These are phyloP conservation scores for Crotalus viridis DNA, from an alignment of 2,113 vertebrate genomes.

Conservation along the genomic window DNA sequence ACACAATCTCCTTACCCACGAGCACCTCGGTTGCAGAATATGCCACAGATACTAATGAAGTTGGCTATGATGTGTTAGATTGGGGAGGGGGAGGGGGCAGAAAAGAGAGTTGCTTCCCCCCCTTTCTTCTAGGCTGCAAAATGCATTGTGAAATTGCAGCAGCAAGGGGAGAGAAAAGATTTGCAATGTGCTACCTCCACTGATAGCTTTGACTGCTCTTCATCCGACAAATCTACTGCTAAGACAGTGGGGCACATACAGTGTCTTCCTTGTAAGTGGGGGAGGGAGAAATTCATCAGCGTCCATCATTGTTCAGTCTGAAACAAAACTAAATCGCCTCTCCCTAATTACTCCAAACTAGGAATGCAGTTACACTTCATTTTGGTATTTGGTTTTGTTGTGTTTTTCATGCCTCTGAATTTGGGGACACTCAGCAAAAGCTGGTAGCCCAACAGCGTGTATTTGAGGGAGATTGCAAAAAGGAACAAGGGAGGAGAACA, in stretches of 20 bases:
- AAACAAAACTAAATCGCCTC: not conserved
- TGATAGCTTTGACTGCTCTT: not conserved
- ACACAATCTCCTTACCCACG: constrained; percentile 33
- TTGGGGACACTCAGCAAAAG: not conserved
- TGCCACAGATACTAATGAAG: constrained; percentile 44
- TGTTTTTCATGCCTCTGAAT: not conserved
- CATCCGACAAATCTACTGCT: constrained; percentile 1
- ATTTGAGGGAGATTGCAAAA: not conserved
- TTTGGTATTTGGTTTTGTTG: too few species aligned
- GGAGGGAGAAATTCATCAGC: not conserved
- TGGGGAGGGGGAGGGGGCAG: not conserved
- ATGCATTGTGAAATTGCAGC: not conserved
- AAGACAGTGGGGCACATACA: not conserved
- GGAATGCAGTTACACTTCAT: not conserved
- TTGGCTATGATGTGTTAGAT: constrained; percentile 52
- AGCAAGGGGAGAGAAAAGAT: not conserved
- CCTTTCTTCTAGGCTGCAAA: not conserved
- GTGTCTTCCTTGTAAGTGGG: not conserved
- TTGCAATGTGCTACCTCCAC: fast-evolving
- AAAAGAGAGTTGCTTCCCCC: not conserved
- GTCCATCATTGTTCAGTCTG: not conserved
- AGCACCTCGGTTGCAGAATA: constrained; percentile 22
- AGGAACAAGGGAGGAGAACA: not conserved
- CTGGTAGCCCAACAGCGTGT: not conserved
- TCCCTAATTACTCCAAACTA: not conserved